phyloP scores from a whole-genome alignment of 2,888 invertebrate species.

The Himalopsyche tibetana region DNA sequence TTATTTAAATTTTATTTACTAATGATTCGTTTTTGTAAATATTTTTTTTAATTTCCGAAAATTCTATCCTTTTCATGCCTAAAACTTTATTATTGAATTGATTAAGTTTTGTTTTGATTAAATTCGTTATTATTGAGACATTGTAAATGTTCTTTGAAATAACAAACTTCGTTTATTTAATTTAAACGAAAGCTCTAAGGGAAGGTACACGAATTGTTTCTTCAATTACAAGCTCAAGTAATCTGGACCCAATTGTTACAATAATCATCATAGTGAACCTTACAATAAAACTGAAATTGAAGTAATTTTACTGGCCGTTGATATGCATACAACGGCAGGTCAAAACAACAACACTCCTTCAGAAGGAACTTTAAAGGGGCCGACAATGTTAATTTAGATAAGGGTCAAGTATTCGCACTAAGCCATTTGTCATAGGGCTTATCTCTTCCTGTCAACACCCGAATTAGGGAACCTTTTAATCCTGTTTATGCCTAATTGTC shows the following conservation, averaged over 20 bases:
- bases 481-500: conserved; percentile 56
- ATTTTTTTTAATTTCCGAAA: too few relatives aligned
- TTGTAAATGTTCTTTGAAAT: too few relatives aligned
- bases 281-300: conserved; percentile 31
- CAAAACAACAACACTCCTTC: conserved; percentile 50
- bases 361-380: conserved; percentile 46
- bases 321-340: conserved; percentile 35
- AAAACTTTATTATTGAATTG: too few relatives aligned
- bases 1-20: too few relatives aligned
- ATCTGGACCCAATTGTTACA: neutral
- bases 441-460: conserved; percentile 59
- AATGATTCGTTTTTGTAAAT: too few relatives aligned
- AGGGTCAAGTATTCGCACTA: conserved; percentile 64
- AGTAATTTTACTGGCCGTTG: conserved; percentile 14
- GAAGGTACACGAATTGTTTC: too few relatives aligned
- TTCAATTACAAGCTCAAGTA: neutral
- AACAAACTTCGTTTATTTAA: too few relatives aligned
- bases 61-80: too few relatives aligned
- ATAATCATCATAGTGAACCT: neutral
- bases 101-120: too few relatives aligned
- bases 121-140: too few relatives aligned
- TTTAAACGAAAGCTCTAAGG: too few relatives aligned
- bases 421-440: conserved; percentile 61
- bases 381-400: conserved; percentile 62
- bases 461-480: conserved; percentile 59